phyloP scores from a whole-genome alignment of 2,113 vertebrate genomes.

The Vireo altiloquus region DNA sequence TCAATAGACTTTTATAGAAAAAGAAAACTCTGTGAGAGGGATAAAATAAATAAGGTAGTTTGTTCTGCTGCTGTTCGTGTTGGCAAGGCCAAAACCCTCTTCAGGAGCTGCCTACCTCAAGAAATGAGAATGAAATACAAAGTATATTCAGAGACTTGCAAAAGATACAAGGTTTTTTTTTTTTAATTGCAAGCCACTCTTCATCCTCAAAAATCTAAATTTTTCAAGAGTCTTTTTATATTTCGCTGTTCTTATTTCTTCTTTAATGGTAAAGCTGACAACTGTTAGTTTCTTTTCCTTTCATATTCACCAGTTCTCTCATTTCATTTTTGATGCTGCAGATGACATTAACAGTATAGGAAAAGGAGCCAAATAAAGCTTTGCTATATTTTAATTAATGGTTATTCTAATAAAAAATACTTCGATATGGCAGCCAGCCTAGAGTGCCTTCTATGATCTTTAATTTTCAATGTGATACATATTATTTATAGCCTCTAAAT shows the following conservation, averaged over 20 bases:
- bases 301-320: neutral
- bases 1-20: constrained; percentile 46
- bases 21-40: constrained; percentile 11
- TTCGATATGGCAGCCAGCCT: constrained; percentile 42
- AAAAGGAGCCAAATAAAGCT: constrained; percentile 43
- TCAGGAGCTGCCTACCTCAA: constrained; percentile 38
- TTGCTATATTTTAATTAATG: constrained; percentile 53
- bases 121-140: constrained; percentile 15
- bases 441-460: constrained; percentile 30
- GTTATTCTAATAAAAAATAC: constrained; percentile 54
- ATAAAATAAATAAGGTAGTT: constrained; percentile 63
- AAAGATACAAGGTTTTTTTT: neutral
- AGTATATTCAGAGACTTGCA: neutral
- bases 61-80: constrained; percentile 30
- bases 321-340: constrained; percentile 42
- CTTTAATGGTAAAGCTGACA: constrained; percentile 44
- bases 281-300: neutral
- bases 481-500: constrained; percentile 32
- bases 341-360: constrained; percentile 34
- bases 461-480: constrained; percentile 13
- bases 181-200: neutral
- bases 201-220: neutral
- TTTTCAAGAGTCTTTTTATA: neutral
- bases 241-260: neutral
- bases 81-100: constrained; percentile 19